Evolutionary conservation across 92 coral and sea anemone species (phyloP), one percentile per base, ranked within the genome.

Genomic region (Siderastrea radians): DNA sequence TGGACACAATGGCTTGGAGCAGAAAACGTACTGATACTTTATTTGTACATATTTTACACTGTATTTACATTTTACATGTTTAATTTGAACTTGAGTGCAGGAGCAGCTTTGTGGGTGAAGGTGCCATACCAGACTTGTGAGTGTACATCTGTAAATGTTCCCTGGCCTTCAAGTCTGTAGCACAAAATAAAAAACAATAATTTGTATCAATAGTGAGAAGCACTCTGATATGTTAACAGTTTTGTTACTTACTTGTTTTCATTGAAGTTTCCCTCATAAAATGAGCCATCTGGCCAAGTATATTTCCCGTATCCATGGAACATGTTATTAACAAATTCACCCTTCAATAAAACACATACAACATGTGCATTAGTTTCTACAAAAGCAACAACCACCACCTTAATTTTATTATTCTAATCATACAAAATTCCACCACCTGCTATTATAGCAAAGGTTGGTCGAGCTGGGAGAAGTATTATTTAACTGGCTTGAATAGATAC

Each of bases 281-380:
- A 75, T 53, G 99, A 98, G 15, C 98, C 99, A 91, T 98, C 95
- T 5, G 98, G 95, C 99, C 99, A 98, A 3, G 98, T 98, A 82
- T 98, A 98, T 69, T 93, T 98, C 11, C 99, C 99, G 89, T 85
- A 93, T 8, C 99, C 99, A 84, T 95, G 96, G 93, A 95, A 98
- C 88, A 89, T 79, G 79, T 98, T 98, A 60, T 91, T 90, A 38
- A 90, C 98, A 91, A 98, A 95, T 60, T 97, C 96, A 4, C 99
- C 99, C 98, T 95, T 61, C 7, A 60, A 79, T 55, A 45, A 12
- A 17, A 64, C 12, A 57, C 11, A 4, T 17, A 14, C 63, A 6
- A 11, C 3, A 44, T 0, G 15, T 16, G 26, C 68, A 88, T 26
- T 48, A 44, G 7, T 78, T 4, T 49, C 13, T n/a, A n/a, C 12